A percentile compares a stretch with the other conserved stretches of the same genome.
Evolutionary conservation across 30 jellyfish, hydroid and myxozoan species (phyloP).

Genomic region (Turritopsis rubra): DNA sequence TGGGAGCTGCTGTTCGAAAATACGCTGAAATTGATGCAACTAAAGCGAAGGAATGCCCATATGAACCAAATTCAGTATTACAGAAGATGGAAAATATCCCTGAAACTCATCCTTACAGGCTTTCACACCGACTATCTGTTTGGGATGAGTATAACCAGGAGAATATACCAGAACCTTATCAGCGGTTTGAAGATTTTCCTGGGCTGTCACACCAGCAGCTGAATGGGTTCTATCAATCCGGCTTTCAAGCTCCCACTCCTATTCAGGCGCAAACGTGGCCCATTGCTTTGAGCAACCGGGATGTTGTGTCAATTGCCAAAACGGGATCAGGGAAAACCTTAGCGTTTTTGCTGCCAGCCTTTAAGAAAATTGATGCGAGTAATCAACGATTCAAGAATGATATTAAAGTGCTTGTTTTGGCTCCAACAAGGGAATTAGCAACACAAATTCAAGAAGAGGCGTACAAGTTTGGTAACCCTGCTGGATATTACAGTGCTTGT

Average conservation of each 20-base stretch:
- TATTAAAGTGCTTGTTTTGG: conserved; percentile 24
- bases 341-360: conserved; percentile 35
- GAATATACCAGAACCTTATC: conserved; percentile 21
- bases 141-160: conserved; percentile 22
- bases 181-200: conserved; percentile 31
- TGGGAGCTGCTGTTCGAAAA: conserved; percentile 36
- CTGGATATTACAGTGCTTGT: conserved; percentile 36
- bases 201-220: conserved; percentile 21
- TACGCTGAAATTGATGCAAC: conserved; percentile 9
- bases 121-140: conserved; percentile 7
- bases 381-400: not conserved
- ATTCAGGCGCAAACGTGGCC: conserved; percentile 46
- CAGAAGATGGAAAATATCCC: not conserved
- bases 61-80: not conserved
- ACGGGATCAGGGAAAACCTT: conserved; percentile 37
- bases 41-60: not conserved
- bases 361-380: conserved; percentile 16
- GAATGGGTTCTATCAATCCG: conserved; percentile 20
- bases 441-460: conserved; percentile 42
- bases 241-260: conserved; percentile 33
- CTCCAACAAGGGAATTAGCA: conserved; percentile 36
- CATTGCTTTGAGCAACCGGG: conserved; percentile 29
- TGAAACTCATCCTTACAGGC: conserved; percentile 16
- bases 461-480: conserved; percentile 35
- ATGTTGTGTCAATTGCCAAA: conserved; percentile 36